phyloP scores from a whole-genome alignment of 2,113 vertebrate genomes.

The Planiliza haematocheilus region DNA sequence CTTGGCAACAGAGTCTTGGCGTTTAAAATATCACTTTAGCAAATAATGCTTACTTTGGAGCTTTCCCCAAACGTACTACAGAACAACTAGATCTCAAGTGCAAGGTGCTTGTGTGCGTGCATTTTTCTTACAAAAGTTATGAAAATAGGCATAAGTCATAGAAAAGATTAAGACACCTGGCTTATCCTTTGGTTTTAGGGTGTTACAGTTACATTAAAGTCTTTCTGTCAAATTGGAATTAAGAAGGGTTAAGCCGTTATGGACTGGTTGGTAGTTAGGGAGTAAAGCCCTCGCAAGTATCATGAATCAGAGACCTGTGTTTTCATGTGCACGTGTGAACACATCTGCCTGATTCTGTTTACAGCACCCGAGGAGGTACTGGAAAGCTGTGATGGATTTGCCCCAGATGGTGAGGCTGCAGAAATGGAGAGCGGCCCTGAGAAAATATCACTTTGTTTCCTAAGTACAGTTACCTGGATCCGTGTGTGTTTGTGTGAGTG shows the following conservation, averaged over 20 bases:
- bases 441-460: slow-evolving; percentile 31
- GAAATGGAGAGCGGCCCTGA: slow-evolving; percentile 23
- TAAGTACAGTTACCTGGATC: slow-evolving; percentile 12
- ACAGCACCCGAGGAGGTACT: slow-evolving; percentile 28
- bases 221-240: background rate
- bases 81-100: background rate
- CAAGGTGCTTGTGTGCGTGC: background rate
- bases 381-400: slow-evolving; percentile 40
- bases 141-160: slow-evolving; percentile 20
- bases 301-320: slow-evolving; percentile 35
- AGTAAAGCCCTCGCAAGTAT: background rate
- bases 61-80: slow-evolving; percentile 6
- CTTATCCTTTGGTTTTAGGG: background rate
- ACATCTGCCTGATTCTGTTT: slow-evolving; percentile 46
- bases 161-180: background rate
- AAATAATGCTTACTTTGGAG: slow-evolving; percentile 46
- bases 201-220: background rate
- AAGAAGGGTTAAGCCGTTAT: background rate
- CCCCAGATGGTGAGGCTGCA: slow-evolving; percentile 51
- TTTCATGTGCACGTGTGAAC: slow-evolving; percentile 25
- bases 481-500: background rate
- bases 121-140: background rate
- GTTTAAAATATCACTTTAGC: slow-evolving; percentile 27
- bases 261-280: background rate
- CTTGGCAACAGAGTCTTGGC: slow-evolving; percentile 15